phyloP scores from a whole-genome alignment of 2,113 vertebrate species.

The Leptobrachium ailaonicum region DNA sequence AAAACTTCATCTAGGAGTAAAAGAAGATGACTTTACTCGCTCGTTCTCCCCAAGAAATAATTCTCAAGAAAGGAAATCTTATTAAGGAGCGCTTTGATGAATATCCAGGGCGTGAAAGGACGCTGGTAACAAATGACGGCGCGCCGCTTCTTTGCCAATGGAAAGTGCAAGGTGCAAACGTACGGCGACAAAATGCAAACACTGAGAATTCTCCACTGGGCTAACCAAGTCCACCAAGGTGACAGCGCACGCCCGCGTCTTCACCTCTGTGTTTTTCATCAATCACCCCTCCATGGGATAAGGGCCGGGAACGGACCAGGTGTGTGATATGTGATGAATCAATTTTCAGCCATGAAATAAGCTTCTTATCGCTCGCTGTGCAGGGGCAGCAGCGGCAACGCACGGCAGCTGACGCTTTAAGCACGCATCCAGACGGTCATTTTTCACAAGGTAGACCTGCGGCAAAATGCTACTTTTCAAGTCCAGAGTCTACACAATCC shows the following conservation, averaged over 20 bases:
- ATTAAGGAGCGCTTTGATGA: constrained; percentile 28
- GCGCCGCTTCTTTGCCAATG: neutral
- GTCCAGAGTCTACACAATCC: too few species aligned
- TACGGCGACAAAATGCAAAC: neutral
- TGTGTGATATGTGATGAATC: constrained; percentile 25
- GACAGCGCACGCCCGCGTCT: constrained; percentile 18
- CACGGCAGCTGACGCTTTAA: neutral
- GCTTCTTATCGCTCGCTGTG: constrained; percentile 43
- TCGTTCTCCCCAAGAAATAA: constrained; percentile 23
- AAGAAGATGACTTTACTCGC: constrained; percentile 9
- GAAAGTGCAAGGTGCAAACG: constrained; percentile 12
- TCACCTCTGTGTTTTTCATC: constrained; percentile 10
- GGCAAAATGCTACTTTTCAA: too few species aligned
- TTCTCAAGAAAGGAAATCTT: constrained; percentile 22
- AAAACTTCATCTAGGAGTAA: constrained; percentile 27
- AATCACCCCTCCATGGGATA: constrained; percentile 22
- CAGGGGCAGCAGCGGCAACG: constrained; percentile 24
- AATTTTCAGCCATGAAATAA: constrained; percentile 44
- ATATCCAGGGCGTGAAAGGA: neutral
- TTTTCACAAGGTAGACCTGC: too few species aligned
- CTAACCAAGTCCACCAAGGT: constrained; percentile 19
- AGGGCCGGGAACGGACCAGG: constrained; percentile 6
- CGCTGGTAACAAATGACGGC: constrained; percentile 7
- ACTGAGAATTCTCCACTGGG: neutral
- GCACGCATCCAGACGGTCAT: neutral